These are phyloP conservation scores for Chrysolina haemoptera DNA, from an alignment of 2,888 invertebrate genomes.

Conservation along the genomic window DNA sequence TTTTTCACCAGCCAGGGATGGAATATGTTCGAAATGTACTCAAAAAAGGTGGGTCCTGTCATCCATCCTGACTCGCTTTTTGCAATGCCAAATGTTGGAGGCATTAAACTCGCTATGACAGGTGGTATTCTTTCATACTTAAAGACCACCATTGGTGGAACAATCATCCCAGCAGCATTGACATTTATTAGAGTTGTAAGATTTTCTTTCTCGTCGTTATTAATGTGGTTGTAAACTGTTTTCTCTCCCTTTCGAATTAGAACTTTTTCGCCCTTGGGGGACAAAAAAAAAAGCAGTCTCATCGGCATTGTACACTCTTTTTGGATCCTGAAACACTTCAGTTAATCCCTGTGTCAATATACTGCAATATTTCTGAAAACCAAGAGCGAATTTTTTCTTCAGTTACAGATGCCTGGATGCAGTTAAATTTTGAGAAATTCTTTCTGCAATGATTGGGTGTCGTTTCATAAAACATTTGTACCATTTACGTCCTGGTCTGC, in stretches of 20 bases:
- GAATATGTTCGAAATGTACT: conserved; percentile 65
- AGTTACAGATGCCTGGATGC: conserved; percentile 21
- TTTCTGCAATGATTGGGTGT: conserved; percentile 11
- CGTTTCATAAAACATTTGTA: conserved; percentile 24
- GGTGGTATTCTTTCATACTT: conserved; percentile 13
- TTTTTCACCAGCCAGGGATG: conserved; percentile 44
- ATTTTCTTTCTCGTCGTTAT: conserved; percentile 9
- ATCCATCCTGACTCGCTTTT: conserved; percentile 65
- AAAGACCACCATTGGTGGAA: conserved; percentile 26
- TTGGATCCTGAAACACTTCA: conserved; percentile 25
- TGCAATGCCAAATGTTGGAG: conserved; percentile 10
- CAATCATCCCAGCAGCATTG: conserved; percentile 17
- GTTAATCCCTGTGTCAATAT: conserved; percentile 16
- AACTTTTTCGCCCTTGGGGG: conserved; percentile 36
- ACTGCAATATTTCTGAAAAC: conserved; percentile 25
- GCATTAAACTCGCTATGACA: conserved; percentile 11
- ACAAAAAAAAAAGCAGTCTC: conserved; percentile 39
- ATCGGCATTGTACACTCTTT: conserved; percentile 15
- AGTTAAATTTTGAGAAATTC: conserved; percentile 26
- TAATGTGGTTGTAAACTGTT: conserved; percentile 33
- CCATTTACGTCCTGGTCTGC: conserved; percentile 21
- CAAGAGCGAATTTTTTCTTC: conserved; percentile 18
- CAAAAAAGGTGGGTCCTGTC: conserved; percentile 65
- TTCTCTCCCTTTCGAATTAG: conserved; percentile 31
- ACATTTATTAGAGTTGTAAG: background rate